phyloP scores from a whole-genome alignment of 1,140 invertebrate genomes.

The Dendroctonus valens region DNA sequence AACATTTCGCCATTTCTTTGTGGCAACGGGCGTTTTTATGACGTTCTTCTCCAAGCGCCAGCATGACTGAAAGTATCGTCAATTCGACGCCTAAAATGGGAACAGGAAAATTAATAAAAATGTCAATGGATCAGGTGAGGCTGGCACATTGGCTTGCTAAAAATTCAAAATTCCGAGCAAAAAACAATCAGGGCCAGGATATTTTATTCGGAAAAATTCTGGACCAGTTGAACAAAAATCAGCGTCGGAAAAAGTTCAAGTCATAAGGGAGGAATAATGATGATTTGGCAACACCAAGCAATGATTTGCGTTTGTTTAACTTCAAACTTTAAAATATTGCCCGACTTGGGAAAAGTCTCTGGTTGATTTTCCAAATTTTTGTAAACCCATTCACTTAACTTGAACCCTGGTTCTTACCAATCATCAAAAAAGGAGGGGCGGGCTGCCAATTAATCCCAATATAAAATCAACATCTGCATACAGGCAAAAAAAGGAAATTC shows the following conservation, averaged over 20 bases:
- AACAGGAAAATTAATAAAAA: not conserved
- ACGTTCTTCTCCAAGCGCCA: constrained; percentile 90
- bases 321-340: too few species aligned
- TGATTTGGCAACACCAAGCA: too few species aligned
- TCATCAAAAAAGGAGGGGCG: constrained; percentile 94
- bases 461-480: constrained; percentile 88
- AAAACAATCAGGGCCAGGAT: not conserved
- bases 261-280: too few species aligned
- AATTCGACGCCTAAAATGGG: constrained; percentile 84
- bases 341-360: too few species aligned
- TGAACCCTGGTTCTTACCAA: constrained; percentile 66
- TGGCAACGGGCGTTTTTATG: constrained; percentile 72
- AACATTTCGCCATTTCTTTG: constrained; percentile 85
- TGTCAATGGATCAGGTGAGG: not conserved
- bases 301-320: too few species aligned
- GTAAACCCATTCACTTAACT: not conserved
- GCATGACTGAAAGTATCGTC: constrained; percentile 96
- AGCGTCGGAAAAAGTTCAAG: too few species aligned
- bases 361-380: not conserved
- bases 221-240: constrained; percentile 6
- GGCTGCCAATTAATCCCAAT: constrained; percentile 93
- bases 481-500: constrained; percentile 79
- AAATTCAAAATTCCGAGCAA: too few species aligned
- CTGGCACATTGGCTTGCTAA: too few species aligned
- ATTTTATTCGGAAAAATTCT: not conserved